phyloP scores from a whole-genome alignment of 2,888 invertebrate species.

The Zhuqinia jingwanae region DNA sequence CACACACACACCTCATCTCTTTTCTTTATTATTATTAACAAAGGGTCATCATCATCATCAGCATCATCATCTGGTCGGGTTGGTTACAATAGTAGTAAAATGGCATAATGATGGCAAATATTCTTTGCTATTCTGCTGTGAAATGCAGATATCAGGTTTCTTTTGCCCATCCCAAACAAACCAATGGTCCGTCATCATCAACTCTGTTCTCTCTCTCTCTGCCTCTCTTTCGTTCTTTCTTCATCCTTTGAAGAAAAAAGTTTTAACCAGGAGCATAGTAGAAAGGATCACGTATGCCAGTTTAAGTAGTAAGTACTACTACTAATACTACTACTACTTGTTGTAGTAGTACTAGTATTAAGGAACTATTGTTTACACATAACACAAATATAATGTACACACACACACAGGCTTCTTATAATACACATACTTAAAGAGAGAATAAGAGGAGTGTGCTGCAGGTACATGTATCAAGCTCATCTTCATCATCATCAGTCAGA shows the following conservation, averaged over 20 bases:
- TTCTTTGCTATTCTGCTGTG: neutral
- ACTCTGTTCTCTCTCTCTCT: neutral
- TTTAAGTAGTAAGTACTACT: no score
- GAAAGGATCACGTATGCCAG: no score
- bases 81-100: no score
- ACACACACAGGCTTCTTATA: no score
- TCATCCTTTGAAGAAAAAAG: neutral
- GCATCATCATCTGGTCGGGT: neutral
- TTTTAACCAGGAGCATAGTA: neutral
- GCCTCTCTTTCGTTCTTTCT: neutral
- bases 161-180: constrained; percentile 59
- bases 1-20: no score
- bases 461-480: constrained; percentile 2
- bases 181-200: constrained; percentile 54
- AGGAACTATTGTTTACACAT: neutral
- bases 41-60: constrained; percentile 9
- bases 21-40: no score
- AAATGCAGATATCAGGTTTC: constrained; percentile 62
- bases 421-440: neutral
- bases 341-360: neutral
- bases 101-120: no score
- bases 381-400: no score
- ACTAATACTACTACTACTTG: no score
- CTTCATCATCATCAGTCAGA: neutral
- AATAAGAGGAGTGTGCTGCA: neutral